Percentiles rank a stretch among this genome's conserved stretches.
Evolutionary conservation across 2,797 vertebrate species (phyloP).

Genomic region (Characodon lateralis): DNA sequence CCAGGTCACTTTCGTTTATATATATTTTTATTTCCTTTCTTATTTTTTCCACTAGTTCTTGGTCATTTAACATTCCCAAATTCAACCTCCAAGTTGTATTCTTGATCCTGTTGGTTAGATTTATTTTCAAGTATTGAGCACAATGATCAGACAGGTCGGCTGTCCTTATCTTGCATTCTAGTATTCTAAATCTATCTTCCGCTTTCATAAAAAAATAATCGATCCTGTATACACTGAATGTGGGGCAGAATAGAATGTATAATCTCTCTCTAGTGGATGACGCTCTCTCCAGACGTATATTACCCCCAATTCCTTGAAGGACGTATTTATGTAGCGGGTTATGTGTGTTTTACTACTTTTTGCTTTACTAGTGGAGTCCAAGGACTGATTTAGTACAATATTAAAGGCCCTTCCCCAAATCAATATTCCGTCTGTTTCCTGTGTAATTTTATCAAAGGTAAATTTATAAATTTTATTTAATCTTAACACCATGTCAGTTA

Average conservation of each 20-base stretch:
- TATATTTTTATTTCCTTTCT: no score
- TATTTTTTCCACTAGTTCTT: no score
- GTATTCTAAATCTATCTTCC: conserved; percentile 4
- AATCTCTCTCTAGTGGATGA: conserved; percentile 14
- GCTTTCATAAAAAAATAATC: conserved; percentile 30
- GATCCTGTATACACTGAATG: conserved; percentile 10
- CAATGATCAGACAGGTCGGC: conserved; percentile 26
- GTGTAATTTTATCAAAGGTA: no score
- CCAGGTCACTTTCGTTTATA: no score
- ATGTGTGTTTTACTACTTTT: not conserved
- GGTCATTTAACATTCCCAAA: conserved; percentile 7
- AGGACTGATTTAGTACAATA: no score
- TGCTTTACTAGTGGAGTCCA: no score
- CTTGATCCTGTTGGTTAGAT: conserved; percentile 3
- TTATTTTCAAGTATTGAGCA: not conserved
- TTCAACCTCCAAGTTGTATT: conserved; percentile 16
- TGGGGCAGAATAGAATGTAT: conserved; percentile 15
- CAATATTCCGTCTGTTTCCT: no score
- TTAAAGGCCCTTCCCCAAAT: no score
- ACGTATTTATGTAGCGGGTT: not conserved
- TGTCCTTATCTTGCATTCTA: conserved; percentile 4
- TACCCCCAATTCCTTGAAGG: conserved; percentile 6
- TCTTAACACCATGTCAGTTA: no score
- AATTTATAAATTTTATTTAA: no score
- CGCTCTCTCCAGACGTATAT: conserved; percentile 27